Conservation (phyloP, 2,888 invertebrate species). For the Aethes cnicana region DNA sequence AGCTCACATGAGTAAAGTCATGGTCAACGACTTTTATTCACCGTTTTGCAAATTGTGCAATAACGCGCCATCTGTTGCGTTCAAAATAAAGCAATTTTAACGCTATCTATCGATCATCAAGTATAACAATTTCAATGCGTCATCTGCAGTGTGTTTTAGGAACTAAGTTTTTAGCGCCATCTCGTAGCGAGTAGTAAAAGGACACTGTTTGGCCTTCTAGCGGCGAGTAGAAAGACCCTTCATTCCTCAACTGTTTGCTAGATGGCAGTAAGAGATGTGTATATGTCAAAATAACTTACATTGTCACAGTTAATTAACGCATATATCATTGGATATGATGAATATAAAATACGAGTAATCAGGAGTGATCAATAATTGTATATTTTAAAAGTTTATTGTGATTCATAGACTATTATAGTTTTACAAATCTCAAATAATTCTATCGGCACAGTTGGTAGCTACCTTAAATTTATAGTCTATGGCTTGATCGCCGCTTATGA, state of each 20-base stretch:
- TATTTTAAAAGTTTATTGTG: too few species aligned
- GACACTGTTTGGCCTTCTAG: neutral
- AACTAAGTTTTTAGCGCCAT: slow-evolving; percentile 1
- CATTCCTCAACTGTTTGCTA: neutral
- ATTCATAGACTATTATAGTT: neutral
- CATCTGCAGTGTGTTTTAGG: neutral
- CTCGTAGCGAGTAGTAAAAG: slow-evolving; percentile 11
- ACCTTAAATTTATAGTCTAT: slow-evolving; percentile 46
- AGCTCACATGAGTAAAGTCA: slow-evolving; percentile 11
- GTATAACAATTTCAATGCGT: too few species aligned
- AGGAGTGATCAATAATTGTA: too few species aligned
- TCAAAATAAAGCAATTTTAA: too few species aligned
- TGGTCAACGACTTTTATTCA: slow-evolving; percentile 20
- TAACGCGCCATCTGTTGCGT: slow-evolving; percentile 5
- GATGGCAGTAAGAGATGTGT: neutral
- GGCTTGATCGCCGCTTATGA: slow-evolving; percentile 57
- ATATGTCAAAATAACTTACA: too few species aligned
- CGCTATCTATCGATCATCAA: too few species aligned
- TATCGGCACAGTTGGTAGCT: slow-evolving; percentile 13
- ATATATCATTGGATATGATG: too few species aligned
- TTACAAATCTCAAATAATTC: neutral
- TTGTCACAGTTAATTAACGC: too few species aligned
- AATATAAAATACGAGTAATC: too few species aligned
- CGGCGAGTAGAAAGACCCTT: neutral
- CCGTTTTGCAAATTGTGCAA: neutral